A percentile compares a stretch with the other conserved stretches of the same genome.
Conservation (phyloP, 2,797 vertebrate species). For the Enteromius viviparus region DNA sequence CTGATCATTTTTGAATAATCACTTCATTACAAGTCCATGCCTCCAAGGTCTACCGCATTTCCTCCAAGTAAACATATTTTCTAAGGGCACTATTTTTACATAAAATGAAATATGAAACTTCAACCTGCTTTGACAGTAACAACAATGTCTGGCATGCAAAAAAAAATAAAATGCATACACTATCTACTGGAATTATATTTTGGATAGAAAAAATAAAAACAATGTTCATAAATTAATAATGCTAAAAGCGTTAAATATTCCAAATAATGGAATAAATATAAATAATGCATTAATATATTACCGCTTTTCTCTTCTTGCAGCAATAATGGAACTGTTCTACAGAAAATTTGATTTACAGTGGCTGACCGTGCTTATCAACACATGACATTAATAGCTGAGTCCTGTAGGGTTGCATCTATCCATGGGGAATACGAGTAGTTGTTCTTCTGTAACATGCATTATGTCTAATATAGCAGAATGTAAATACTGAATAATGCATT, state of each 20-base stretch:
- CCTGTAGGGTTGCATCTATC: conserved; percentile 25
- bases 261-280: conserved; percentile 4
- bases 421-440: conserved; percentile 29
- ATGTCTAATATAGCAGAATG: conserved; percentile 42
- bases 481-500: conserved; percentile 61
- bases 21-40: conserved; percentile 79
- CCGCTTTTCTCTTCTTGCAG: background rate
- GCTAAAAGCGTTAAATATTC: background rate
- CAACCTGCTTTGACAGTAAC: conserved; percentile 53
- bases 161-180: conserved; percentile 49
- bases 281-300: conserved; percentile 13
- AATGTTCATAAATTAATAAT: conserved; percentile 15
- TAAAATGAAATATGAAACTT: conserved; percentile 66
- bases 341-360: conserved; percentile 23
- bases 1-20: conserved; percentile 83
- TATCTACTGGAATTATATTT: conserved; percentile 38
- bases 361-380: conserved; percentile 37
- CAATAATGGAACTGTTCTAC: conserved; percentile 6
- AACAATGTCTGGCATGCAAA: conserved; percentile 50
- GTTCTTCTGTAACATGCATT: conserved; percentile 38
- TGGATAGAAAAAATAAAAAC: background rate
- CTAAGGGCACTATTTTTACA: conserved; percentile 70
- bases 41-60: conserved; percentile 71
- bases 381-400: background rate
- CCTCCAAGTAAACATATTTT: conserved; percentile 73